phyloP scores from a whole-genome alignment of 2,888 invertebrate species.

The Eilema depressum region DNA sequence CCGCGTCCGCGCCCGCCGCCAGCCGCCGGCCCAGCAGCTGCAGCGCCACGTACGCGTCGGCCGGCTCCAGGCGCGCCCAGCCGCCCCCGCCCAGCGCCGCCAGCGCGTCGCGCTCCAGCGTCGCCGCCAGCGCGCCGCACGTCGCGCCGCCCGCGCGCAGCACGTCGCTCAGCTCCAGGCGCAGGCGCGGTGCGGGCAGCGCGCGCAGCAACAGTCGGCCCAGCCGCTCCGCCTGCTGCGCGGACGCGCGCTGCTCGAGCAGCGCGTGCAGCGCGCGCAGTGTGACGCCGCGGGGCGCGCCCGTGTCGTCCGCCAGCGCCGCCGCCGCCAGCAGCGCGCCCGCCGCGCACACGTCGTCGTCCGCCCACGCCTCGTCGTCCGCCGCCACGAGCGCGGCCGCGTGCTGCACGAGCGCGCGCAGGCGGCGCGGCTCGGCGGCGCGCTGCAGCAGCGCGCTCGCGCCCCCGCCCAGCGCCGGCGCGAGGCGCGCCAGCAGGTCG shows the following conservation, averaged over 20 bases:
- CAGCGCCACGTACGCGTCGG: conserved; percentile 34
- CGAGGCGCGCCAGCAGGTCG: conserved; percentile 15
- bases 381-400: conserved; percentile 15
- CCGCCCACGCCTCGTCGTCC: conserved; percentile 27
- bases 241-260: conserved; percentile 32
- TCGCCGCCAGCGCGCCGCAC: conserved; percentile 26
- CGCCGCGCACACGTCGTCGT: conserved; percentile 28
- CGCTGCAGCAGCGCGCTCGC: conserved; percentile 25
- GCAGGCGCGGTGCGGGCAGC: conserved; percentile 28
- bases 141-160: conserved; percentile 41
- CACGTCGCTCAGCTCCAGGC: conserved; percentile 42
- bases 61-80: conserved; percentile 23
- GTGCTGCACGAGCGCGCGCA: conserved; percentile 4
- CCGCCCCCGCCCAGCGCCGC: conserved; percentile 18
- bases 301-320: conserved; percentile 27
- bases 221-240: conserved; percentile 27
- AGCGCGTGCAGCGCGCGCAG: conserved; percentile 37
- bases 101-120: conserved; percentile 6
- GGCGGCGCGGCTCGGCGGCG: conserved; percentile 18
- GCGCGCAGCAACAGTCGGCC: conserved; percentile 20
- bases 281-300: conserved; percentile 23
- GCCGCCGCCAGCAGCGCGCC: conserved; percentile 35
- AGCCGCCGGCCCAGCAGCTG: conserved; percentile 36
- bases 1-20: conserved; percentile 16
- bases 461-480: conserved; percentile 30